Percentiles rank a stretch among this genome's conserved stretches.
These are phyloP conservation scores for Scaeva pyrastri DNA, from an alignment of 2,888 invertebrate genomes.

Conservation along the genomic window DNA sequence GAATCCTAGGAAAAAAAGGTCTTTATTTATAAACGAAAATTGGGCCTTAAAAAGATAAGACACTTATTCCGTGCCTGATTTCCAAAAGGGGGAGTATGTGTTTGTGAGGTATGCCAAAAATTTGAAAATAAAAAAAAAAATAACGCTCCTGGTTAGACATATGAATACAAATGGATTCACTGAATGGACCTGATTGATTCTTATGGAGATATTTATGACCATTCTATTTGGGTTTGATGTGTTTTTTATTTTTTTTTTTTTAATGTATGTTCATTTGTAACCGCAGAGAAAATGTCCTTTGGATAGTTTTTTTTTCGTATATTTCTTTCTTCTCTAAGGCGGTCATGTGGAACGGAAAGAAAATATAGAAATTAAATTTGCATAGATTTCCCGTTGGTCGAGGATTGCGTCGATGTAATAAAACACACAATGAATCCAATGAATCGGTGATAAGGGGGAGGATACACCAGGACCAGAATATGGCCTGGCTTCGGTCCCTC, in stretches of 20 bases:
- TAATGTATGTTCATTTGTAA: conserved; percentile 42
- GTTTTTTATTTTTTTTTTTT: conserved; percentile 45
- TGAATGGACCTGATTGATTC: conserved; percentile 83
- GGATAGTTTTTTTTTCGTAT: conserved; percentile 12
- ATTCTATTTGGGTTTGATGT: conserved; percentile 76
- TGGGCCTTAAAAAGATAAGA: no score
- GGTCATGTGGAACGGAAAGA: conserved; percentile 72
- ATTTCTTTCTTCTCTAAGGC: conserved; percentile 43
- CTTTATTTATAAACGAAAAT: no score
- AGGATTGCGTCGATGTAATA: conserved; percentile 61
- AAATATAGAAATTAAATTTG: conserved; percentile 77
- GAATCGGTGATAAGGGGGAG: conserved; percentile 19
- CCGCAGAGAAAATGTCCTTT: conserved; percentile 69
- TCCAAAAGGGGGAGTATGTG: no score
- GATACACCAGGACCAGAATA: not conserved
- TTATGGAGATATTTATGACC: conserved; percentile 78
- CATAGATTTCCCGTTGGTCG: conserved; percentile 73
- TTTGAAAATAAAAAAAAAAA: conserved; percentile 56
- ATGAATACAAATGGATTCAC: conserved; percentile 83
- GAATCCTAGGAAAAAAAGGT: no score
- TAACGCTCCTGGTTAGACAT: conserved; percentile 73
- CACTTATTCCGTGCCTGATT: no score
- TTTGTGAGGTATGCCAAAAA: conserved; percentile 52
- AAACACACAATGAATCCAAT: conserved; percentile 68
- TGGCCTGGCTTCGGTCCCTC: conserved; percentile 9